Evolutionary conservation across 2,113 vertebrate species (phyloP), one percentile per base, ranked within the genome.

Genomic region (Ceyx margarethae): DNA sequence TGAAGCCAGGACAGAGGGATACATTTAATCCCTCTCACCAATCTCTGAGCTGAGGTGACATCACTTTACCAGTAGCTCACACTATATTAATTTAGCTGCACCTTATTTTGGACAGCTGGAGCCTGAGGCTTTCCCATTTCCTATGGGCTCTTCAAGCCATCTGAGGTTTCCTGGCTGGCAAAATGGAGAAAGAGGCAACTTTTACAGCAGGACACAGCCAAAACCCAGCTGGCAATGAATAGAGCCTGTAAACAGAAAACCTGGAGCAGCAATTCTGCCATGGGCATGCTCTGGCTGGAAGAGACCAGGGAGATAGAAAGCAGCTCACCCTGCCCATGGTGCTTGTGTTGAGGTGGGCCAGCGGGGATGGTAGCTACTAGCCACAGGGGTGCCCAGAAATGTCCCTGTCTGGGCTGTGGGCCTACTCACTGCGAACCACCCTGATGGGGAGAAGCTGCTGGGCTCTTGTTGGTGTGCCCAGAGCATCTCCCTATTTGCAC

Each of bases 81-180:
- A 93, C 89, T 62, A 21, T 28, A 25, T 89, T 65, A 57, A 94
- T 87, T 87, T 48, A 75, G 48, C 91, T 72, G 88, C 68, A 35
- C 77, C 85, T 95, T 86, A 23, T 93, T 93, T 86, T 83, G 81
- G 81, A 89, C 78, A 5, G 6, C 57, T 5, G 42, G n/a, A 65
- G 50, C 66, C 6, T 1, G 61, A 88, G 73, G 48, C 37, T 89
- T 84, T 57, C 74, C 81, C 16, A 1, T 64, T 89, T 89, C 79
- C 89, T 66, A 56, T 10, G 85, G 62, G 40, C 53, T 92, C 46
- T 81, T 58, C 54, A 13, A 83, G 43, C 40, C 26, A 5, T 54
- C 33, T 77, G 48, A 79, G 67, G 42, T 89, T 89, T 94, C 81
- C 84, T 19, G 57, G 33, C 77, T 64, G 67, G 61, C 71, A 68